Conservation (phyloP, 2,797 vertebrate genomes). For the Pipistrellus pygmaeus region DNA sequence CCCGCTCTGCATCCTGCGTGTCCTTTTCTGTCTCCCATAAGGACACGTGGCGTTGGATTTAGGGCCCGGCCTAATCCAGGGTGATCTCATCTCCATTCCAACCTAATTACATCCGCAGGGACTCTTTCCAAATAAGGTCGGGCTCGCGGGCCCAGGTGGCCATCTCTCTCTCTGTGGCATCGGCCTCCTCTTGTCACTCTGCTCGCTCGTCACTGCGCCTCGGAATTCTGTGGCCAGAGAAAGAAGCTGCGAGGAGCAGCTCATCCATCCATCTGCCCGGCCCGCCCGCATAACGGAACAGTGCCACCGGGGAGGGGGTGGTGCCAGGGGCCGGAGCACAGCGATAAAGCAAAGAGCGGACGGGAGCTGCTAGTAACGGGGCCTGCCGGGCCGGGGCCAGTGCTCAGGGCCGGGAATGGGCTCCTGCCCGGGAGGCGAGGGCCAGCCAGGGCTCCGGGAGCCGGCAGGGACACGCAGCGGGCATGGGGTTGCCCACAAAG, state of each 20-base stretch:
- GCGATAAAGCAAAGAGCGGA: background rate
- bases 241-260: background rate
- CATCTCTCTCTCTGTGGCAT: background rate
- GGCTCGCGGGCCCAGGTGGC: background rate
- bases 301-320: fast-evolving
- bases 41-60: background rate
- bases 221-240: background rate
- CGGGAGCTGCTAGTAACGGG: background rate
- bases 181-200: background rate
- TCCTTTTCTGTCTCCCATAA: background rate
- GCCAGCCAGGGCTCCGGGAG: too few relatives aligned
- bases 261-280: background rate
- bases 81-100: background rate
- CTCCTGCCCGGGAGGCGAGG: background rate
- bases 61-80: background rate
- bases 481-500: background rate
- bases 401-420: background rate
- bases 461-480: background rate
- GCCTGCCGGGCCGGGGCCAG: background rate
- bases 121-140: constrained; percentile 1
- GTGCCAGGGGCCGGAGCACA: background rate
- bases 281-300: background rate
- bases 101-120: background rate
- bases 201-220: background rate
- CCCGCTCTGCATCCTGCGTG: background rate